phyloP scores from a whole-genome alignment of 2,888 invertebrate genomes.

The Euzophera pinguis region DNA sequence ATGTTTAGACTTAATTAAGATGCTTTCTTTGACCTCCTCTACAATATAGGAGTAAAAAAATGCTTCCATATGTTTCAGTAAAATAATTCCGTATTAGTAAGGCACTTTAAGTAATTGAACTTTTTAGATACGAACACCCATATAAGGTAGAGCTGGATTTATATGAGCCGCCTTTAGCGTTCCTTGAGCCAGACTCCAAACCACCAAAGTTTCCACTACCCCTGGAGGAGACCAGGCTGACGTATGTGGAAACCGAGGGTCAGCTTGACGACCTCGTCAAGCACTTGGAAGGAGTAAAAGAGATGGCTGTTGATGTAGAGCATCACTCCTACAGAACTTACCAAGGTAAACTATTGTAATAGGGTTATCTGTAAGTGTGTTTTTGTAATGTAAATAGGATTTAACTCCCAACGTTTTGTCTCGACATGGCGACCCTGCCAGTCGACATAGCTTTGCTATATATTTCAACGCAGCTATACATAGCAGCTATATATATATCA shows the following conservation, averaged over 20 bases:
- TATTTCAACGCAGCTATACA: no score
- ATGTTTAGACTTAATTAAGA: no score
- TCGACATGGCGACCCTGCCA: no score
- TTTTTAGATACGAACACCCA: slow-evolving; percentile 88
- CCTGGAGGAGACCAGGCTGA: slow-evolving; percentile 82
- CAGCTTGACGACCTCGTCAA: slow-evolving; percentile 83
- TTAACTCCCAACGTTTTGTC: no score
- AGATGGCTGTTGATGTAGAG: slow-evolving; percentile 94
- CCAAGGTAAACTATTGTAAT: slow-evolving; percentile 80
- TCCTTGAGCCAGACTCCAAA: slow-evolving; percentile 65
- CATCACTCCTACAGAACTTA: slow-evolving; percentile 96
- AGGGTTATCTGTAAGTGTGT: neutral
- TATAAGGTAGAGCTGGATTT: slow-evolving; percentile 91
- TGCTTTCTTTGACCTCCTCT: no score
- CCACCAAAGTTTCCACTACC: slow-evolving; percentile 50
- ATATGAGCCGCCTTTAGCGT: slow-evolving; percentile 81
- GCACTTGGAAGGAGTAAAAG: slow-evolving; percentile 83
- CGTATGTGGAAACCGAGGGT: slow-evolving; percentile 83
- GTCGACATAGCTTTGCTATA: no score
- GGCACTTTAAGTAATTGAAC: no score
- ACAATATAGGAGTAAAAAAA: no score
- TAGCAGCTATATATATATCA: no score
- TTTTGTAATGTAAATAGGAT: no score
- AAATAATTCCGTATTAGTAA: no score
- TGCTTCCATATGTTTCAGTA: no score